Evolutionary conservation across 2,888 invertebrate species (phyloP).

Genomic region (Conus canariensis): DNA sequence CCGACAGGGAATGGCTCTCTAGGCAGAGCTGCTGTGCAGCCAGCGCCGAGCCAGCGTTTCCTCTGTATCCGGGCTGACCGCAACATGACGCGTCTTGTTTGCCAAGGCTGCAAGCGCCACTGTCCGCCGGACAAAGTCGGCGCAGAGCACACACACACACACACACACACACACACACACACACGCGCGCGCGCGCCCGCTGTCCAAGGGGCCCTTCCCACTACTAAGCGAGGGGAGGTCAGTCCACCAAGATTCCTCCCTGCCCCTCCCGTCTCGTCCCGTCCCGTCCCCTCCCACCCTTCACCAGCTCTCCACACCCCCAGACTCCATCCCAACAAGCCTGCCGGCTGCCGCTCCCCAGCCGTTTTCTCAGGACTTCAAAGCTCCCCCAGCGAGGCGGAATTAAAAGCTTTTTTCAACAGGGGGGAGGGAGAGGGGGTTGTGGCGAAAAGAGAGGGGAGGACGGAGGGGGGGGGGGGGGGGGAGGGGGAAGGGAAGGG

Average conservation of each 20-base stretch:
- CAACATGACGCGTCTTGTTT: background rate
- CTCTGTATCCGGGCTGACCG: background rate
- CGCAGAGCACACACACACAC: background rate
- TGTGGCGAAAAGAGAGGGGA: background rate
- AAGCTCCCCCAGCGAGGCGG: constrained; percentile 40
- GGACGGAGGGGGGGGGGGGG: background rate
- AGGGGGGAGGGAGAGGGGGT: background rate
- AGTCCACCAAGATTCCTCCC: background rate
- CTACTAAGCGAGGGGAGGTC: too few species aligned
- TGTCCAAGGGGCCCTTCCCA: too few species aligned
- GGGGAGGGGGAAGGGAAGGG: background rate
- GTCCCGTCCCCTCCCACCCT: background rate
- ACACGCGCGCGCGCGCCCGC: too few species aligned
- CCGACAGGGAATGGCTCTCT: too few species aligned
- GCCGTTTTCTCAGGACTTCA: constrained; percentile 50
- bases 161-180: too few species aligned
- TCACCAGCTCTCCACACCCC: background rate
- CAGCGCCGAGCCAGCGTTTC: too few species aligned
- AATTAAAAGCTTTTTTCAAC: constrained; percentile 51
- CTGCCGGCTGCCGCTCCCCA: constrained; percentile 39
- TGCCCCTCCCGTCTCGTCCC: background rate
- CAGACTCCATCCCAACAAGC: background rate
- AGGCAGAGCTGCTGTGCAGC: too few species aligned
- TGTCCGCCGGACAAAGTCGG: constrained; percentile 24
- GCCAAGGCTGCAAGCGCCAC: background rate